Evolutionary conservation across 1,140 invertebrate genomes (phyloP).

Genomic region (Leptinotarsa texana): DNA sequence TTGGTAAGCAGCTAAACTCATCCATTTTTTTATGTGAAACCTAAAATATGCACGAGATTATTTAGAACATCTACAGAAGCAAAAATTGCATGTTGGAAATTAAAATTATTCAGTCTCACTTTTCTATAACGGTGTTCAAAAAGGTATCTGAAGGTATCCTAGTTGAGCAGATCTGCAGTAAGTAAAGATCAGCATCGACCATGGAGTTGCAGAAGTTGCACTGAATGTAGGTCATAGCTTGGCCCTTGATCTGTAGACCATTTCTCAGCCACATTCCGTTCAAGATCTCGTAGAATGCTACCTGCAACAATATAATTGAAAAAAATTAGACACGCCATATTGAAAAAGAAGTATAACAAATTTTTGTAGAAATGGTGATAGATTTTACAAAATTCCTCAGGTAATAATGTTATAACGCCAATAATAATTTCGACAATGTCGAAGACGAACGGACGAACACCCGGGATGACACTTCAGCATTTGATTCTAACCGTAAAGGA

Average conservation of each 20-base stretch:
- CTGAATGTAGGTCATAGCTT: conserved; percentile 98
- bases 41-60: conserved; percentile 53
- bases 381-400: too few relatives aligned
- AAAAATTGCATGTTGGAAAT: conserved; percentile 21
- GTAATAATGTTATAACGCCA: too few relatives aligned
- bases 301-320: conserved; percentile 63
- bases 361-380: neutral
- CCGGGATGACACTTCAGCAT: too few relatives aligned
- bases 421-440: too few relatives aligned
- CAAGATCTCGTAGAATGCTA: conserved; percentile 92
- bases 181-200: conserved; percentile 94
- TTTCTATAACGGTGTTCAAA: conserved; percentile 83
- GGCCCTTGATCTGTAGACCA: conserved; percentile 95
- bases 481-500: too few relatives aligned
- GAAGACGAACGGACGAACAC: too few relatives aligned
- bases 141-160: conserved; percentile 85
- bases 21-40: conserved; percentile 83
- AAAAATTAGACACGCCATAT: neutral
- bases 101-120: conserved; percentile 61
- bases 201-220: conserved; percentile 98
- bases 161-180: conserved; percentile 90
- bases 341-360: neutral
- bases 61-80: neutral
- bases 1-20: conserved; percentile 74
- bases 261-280: conserved; percentile 95